These are phyloP conservation scores for Galerucella nymphaeae DNA, from an alignment of 2,888 invertebrate species.

Conservation along the genomic window DNA sequence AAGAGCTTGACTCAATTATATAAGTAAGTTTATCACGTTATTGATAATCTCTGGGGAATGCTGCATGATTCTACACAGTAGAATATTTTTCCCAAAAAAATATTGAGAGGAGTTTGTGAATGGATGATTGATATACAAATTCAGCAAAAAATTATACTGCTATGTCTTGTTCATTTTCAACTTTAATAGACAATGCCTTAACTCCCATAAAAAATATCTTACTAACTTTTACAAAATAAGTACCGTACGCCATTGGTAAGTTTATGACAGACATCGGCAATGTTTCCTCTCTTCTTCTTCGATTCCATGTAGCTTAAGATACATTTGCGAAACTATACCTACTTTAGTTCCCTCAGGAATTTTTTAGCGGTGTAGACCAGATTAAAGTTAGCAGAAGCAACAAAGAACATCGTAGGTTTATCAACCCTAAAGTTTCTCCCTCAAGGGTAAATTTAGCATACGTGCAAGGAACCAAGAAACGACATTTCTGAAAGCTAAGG, in stretches of 20 bases:
- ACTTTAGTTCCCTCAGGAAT: neutral
- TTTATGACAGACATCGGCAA: too few species aligned
- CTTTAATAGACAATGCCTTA: too few species aligned
- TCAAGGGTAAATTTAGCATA: constrained; percentile 29
- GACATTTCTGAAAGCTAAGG: constrained; percentile 22
- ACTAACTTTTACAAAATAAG: too few species aligned
- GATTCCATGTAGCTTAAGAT: too few species aligned
- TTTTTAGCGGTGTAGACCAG: constrained; percentile 8
- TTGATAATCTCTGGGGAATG: constrained; percentile 21
- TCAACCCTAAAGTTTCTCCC: constrained; percentile 28
- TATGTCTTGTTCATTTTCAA: too few species aligned
- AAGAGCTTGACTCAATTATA: constrained; percentile 30
- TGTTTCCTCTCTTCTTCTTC: too few species aligned
- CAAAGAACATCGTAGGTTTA: constrained; percentile 10
- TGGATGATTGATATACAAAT: too few species aligned
- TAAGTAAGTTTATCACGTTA: constrained; percentile 28
- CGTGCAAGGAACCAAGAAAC: constrained; percentile 25
- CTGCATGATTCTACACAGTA: neutral
- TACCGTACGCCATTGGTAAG: too few species aligned
- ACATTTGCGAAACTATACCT: too few species aligned
- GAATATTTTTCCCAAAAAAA: neutral
- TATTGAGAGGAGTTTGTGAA: too few species aligned
- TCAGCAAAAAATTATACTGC: too few species aligned
- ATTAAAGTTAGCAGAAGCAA: constrained; percentile 8
- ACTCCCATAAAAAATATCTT: too few species aligned